Conservation (phyloP, 37 sponge, comb jelly and placozoan genomes). For the Spongia lamella region DNA sequence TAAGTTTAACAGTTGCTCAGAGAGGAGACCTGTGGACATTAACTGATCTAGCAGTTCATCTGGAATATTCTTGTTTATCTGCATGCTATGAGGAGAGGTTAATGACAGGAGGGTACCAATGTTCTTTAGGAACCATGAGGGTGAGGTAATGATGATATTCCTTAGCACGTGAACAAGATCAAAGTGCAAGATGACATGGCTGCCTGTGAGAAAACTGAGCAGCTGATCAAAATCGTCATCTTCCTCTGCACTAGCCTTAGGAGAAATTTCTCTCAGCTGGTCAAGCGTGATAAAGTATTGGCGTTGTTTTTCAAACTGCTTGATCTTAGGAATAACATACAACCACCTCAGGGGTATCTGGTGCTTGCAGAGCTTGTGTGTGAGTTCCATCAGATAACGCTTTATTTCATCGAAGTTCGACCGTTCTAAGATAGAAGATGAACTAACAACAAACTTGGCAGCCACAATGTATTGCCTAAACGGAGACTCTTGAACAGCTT, state of each 20-base stretch:
- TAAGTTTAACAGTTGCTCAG: conserved; percentile 36
- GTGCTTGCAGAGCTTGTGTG: conserved; percentile 48
- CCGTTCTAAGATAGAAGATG: conserved; percentile 63
- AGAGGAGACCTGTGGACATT: conserved; percentile 25
- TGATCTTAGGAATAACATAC: conserved; percentile 44
- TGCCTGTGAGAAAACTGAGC: conserved; percentile 54
- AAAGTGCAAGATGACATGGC: conserved; percentile 54
- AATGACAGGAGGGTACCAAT: conserved; percentile 48
- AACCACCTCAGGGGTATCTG: conserved; percentile 69
- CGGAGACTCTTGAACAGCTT: conserved; percentile 35
- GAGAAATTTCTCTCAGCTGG: neutral
- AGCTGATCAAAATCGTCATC: conserved; percentile 43
- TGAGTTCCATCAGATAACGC: conserved; percentile 29
- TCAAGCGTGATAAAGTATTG: conserved; percentile 34
- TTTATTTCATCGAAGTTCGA: conserved; percentile 56
- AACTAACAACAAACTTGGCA: conserved; percentile 44
- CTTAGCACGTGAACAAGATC: conserved; percentile 34
- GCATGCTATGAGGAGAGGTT: conserved; percentile 4
- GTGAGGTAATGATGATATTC: conserved; percentile 46
- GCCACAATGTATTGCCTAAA: conserved; percentile 35
- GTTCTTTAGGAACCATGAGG: conserved; percentile 51
- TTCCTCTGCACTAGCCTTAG: neutral
- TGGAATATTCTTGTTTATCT: neutral
- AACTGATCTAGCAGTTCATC: conserved; percentile 29
- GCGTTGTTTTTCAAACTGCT: conserved; percentile 18